These are phyloP conservation scores for Hypocryptadius cinnamomeus DNA, from an alignment of 2,113 vertebrate genomes.

Conservation along the genomic window DNA sequence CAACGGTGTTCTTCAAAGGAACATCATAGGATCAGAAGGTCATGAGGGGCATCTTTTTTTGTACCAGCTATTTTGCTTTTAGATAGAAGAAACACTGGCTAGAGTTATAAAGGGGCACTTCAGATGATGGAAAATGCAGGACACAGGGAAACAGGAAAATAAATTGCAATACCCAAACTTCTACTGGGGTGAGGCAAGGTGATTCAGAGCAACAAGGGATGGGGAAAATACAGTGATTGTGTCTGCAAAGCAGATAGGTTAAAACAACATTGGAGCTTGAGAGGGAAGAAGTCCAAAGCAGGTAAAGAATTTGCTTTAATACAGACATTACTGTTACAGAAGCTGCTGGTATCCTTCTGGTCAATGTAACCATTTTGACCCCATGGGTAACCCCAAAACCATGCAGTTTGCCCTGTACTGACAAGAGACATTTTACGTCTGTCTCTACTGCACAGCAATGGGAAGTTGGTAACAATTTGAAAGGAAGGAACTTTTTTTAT, in stretches of 20 bases:
- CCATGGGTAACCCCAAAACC: neutral
- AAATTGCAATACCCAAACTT: neutral
- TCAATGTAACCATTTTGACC: neutral
- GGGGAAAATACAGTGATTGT: neutral
- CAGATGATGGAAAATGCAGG: neutral
- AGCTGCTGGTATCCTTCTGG: neutral
- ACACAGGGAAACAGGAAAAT: neutral
- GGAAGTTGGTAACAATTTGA: neutral
- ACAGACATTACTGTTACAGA: neutral
- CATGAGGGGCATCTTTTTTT: neutral
- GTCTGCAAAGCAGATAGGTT: neutral
- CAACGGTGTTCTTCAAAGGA: neutral
- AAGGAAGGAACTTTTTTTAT: neutral
- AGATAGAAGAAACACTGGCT: neutral
- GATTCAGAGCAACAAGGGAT: neutral
- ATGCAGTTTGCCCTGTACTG: too few species aligned
- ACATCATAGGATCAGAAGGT: neutral
- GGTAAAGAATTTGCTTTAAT: neutral
- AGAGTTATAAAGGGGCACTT: neutral
- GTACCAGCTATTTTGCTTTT: neutral
- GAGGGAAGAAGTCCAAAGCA: neutral
- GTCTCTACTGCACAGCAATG: neutral
- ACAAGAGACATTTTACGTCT: neutral
- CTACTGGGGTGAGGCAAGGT: neutral
- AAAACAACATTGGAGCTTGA: neutral